Evolutionary conservation across 1,140 invertebrate species (phyloP).

Genomic region (Drosophila sturtevanti): DNA sequence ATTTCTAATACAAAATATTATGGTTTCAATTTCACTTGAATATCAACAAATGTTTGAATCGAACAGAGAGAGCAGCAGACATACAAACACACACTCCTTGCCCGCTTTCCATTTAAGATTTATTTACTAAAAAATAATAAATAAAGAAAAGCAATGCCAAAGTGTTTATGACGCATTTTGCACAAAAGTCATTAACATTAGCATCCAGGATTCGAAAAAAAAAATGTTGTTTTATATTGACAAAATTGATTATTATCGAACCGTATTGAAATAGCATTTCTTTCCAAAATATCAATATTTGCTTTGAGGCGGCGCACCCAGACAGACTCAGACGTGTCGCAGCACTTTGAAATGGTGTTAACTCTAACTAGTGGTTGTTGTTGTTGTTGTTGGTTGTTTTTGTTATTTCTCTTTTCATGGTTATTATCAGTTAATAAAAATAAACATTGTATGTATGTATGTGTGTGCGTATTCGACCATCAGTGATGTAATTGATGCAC

Average conservation of each 20-base stretch:
- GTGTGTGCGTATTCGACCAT: constrained; percentile 16
- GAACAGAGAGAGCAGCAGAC: background rate
- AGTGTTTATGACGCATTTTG: constrained; percentile 50
- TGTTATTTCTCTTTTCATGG: constrained; percentile 12
- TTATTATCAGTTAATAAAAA: constrained; percentile 47
- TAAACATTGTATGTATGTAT: too few species aligned
- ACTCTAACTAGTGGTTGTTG: background rate
- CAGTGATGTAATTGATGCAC: constrained; percentile 34
- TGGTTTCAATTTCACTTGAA: constrained; percentile 1
- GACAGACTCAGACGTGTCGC: constrained; percentile 6
- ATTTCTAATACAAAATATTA: background rate
- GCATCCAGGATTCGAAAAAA: constrained; percentile 3
- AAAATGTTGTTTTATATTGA: constrained; percentile 20
- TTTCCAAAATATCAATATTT: constrained; percentile 28
- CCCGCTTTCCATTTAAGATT: background rate
- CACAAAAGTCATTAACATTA: constrained; percentile 54
- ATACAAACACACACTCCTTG: background rate
- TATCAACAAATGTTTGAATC: constrained; percentile 1
- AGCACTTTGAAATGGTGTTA: background rate
- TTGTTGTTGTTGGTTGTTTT: background rate
- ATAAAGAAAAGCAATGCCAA: background rate
- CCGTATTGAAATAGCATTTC: constrained; percentile 3
- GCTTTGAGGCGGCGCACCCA: constrained; percentile 24
- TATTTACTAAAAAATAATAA: constrained; percentile 27
- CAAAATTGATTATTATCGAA: constrained; percentile 31